These are phyloP conservation scores for Procapra przewalskii DNA, from an alignment of 2,113 vertebrate species.

Conservation along the genomic window DNA sequence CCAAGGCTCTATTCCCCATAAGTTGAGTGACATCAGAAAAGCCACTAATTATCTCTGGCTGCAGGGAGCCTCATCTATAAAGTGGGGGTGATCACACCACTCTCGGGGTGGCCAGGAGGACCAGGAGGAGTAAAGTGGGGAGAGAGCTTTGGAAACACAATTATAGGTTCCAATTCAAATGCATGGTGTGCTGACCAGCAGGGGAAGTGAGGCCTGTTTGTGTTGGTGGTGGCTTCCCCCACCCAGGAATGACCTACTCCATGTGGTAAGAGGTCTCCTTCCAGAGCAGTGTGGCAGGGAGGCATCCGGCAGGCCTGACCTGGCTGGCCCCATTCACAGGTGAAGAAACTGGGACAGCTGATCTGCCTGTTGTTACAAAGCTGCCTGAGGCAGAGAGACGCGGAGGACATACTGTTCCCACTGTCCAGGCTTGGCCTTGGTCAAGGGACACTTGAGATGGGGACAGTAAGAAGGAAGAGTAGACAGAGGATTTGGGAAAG, in stretches of 20 bases:
- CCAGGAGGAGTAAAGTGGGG: neutral
- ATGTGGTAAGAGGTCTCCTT: neutral
- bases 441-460: slow-evolving; percentile 29
- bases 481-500: neutral
- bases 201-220: neutral
- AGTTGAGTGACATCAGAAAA: slow-evolving; percentile 26
- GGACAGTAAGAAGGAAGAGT: neutral
- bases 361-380: slow-evolving; percentile 36
- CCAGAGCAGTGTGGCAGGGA: neutral
- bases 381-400: slow-evolving; percentile 24
- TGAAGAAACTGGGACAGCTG: slow-evolving; percentile 55
- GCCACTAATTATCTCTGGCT: neutral
- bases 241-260: too few relatives aligned
- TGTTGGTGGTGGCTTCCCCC: neutral
- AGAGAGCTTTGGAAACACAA: neutral
- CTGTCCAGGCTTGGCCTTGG: neutral
- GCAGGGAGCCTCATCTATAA: neutral
- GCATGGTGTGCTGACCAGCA: too few relatives aligned
- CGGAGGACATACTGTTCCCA: slow-evolving; percentile 21
- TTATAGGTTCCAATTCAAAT: fast-evolving
- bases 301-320: neutral
- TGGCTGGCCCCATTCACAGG: slow-evolving; percentile 3
- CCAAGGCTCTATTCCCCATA: neutral
- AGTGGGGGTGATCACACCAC: neutral
- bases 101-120: neutral